Evolutionary conservation across 2,797 vertebrate genomes (phyloP), one percentile per base, ranked within the genome.

Genomic region (Setipinna tenuifilis): DNA sequence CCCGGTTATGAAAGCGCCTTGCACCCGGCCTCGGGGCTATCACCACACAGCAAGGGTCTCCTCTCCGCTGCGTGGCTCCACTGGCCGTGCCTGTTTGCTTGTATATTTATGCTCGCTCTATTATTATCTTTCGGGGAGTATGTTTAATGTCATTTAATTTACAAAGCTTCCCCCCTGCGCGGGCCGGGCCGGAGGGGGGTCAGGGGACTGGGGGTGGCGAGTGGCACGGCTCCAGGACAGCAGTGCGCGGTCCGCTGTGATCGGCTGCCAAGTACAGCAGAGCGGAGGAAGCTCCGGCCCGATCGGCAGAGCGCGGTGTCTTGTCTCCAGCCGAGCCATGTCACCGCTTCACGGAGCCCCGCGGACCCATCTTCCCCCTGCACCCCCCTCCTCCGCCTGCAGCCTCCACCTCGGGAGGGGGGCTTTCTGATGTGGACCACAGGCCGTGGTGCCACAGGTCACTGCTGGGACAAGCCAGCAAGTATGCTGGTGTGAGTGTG

Each of bases 201-300:
- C 59, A 44, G 58, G 31, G 82, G 82, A n/a, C 28, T 78, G n/a
- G 28, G 81, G 62, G 87, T 84, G 84, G 65, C 31, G 80, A 78
- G 83, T 80, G 83, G 68, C 14, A 83, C 75, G 75, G 6, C 57
- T 91, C 92, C 93, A 94, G 92, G 90, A 89, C 82, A 91, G 88
- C 89, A 91, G 85, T 93, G 90, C 89, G 92, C 87, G 87, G 78
- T 90, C 85, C 87, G 90, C 83, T 94, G 93, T 94, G 93, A 94
- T 94, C 91, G 75, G 86, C 84, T 0, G 94, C 95, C 95, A 96
- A 95, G 87, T 89, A 94, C 91, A 95, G 93, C 95, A 95, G 90
- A 92, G 88, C 58, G 90, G 92, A 93, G 93, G 93, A 94, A 94
- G 92, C 92, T 93, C 92, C 91, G 92, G 92, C 92, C 92, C 91